Percentiles rank a stretch among this genome's conserved stretches.
phyloP scores from a whole-genome alignment of 2,888 invertebrate genomes.

The Conops quadrifasciatus region DNA sequence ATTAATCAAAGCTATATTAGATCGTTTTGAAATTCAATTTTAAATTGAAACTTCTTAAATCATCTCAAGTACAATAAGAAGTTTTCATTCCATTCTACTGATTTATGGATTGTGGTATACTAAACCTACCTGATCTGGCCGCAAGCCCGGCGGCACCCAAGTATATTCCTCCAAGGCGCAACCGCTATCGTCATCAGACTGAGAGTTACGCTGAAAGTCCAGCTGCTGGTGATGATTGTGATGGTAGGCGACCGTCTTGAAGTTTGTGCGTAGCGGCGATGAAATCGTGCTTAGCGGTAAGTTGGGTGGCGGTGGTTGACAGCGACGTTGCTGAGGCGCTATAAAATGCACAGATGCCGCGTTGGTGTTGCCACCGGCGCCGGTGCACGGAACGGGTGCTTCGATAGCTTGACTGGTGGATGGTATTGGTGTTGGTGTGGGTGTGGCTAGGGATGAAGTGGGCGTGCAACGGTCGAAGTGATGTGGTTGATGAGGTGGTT shows the following conservation, averaged over 20 bases:
- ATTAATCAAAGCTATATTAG: too few relatives aligned
- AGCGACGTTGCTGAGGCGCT: constrained; percentile 56
- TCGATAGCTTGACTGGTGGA: constrained; percentile 51
- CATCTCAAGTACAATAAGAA: too few relatives aligned
- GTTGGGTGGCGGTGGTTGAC: constrained; percentile 56
- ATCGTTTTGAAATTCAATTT: too few relatives aligned
- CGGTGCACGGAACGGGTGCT: constrained; percentile 47
- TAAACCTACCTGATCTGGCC: constrained; percentile 89
- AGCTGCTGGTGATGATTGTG: constrained; percentile 64
- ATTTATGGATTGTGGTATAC: not conserved
- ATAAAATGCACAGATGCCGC: constrained; percentile 56
- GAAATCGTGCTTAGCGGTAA: constrained; percentile 59
- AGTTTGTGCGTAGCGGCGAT: constrained; percentile 61
- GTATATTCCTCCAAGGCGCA: constrained; percentile 98
- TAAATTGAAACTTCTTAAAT: too few relatives aligned
- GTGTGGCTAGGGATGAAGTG: constrained; percentile 46
- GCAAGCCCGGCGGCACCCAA: constrained; percentile 95
- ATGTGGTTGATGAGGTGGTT: constrained; percentile 37
- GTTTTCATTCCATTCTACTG: too few relatives aligned
- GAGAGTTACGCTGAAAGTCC: constrained; percentile 85
- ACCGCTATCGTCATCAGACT: constrained; percentile 97
- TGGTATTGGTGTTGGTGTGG: constrained; percentile 43
- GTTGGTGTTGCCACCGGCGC: constrained; percentile 49
- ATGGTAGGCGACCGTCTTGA: constrained; percentile 56
- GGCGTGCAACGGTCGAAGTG: constrained; percentile 43